Base-by-base conservation (phyloP, 2,113 vertebrate genomes). In the Phylloscopus whistleri region DNA sequence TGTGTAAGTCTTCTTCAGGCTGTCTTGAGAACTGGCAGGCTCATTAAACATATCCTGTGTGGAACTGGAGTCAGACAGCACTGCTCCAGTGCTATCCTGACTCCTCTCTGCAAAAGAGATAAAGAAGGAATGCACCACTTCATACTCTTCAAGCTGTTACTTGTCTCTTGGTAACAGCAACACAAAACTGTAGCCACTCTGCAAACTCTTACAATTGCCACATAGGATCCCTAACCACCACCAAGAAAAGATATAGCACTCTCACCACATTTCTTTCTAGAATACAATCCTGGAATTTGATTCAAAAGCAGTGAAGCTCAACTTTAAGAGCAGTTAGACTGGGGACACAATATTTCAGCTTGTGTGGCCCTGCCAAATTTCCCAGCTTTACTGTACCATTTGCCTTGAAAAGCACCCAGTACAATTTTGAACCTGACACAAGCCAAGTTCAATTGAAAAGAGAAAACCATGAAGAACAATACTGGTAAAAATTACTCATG, bases 61-160 rank as follows among this genome's bases (percentile, higher is more conserved):
- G 35, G 99, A 99, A 97, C 98, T 99, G 96, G 99, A 99, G 96
- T 99, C 99, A 8, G 99, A 99, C 39, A 99, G 98, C 48, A 99
- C 97, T 33, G 99, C 98, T 13, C 98, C 98, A 35, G 98, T 98
- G 84, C 99, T 99, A 97, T 99, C 99, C 98, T 99, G 99, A 97
- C 99, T 99, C 95, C 99, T 98, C 83, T 99, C 99, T 99, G 98
- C 66, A 89, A 93, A 94, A 94, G 77, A 84, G 69, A 97, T n/a
- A 96, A 68, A 90, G 78, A 60, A 89, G 67, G 67, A 95, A 93
- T 93, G 70, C 20, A 84, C 23, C 87, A 39, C 22, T 82, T 89
- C 89, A 49, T 16, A 46, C 70, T 49, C 35, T 13, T 39, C 56
- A 89, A 44, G 72, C 84, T 87, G 84, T 44, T 90, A 26, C 83